Conservation (phyloP, 2,888 invertebrate genomes). For the Ypsolopha sequella region DNA sequence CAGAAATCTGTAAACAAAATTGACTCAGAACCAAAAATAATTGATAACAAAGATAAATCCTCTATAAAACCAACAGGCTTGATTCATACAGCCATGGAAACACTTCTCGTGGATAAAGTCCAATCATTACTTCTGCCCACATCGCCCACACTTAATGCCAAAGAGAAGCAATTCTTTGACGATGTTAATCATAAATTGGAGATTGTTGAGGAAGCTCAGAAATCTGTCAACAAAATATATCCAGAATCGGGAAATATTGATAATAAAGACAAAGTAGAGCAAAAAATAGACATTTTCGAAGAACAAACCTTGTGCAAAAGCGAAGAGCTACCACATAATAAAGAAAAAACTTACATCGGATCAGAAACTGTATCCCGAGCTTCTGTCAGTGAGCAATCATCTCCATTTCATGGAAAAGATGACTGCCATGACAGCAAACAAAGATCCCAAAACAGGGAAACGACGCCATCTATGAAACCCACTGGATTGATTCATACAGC, state of each 20-base stretch:
- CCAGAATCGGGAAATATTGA: no score
- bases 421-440: constrained; percentile 8
- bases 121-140: constrained; percentile 50
- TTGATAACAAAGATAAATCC: no score
- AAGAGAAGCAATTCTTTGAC: constrained; percentile 45
- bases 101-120: constrained; percentile 68
- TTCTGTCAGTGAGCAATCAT: constrained; percentile 42
- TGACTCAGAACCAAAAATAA: no score
- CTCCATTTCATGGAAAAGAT: constrained; percentile 4
- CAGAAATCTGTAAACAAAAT: constrained; percentile 15
- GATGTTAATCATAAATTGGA: constrained; percentile 50
- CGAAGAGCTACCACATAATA: constrained; percentile 36
- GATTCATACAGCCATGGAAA: constrained; percentile 67
- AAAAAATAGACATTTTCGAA: no score
- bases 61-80: constrained; percentile 44
- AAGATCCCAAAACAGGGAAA: constrained; percentile 27
- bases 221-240: constrained; percentile 7
- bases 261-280: no score
- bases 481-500: constrained; percentile 62
- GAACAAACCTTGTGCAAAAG: constrained; percentile 22
- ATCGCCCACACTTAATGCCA: constrained; percentile 32
- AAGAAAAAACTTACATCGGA: constrained; percentile 59
- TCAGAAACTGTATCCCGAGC: constrained; percentile 54
- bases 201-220: constrained; percentile 37
- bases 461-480: constrained; percentile 30